Conservation (phyloP, 1,140 invertebrate species). For the Drepana arcuata region DNA sequence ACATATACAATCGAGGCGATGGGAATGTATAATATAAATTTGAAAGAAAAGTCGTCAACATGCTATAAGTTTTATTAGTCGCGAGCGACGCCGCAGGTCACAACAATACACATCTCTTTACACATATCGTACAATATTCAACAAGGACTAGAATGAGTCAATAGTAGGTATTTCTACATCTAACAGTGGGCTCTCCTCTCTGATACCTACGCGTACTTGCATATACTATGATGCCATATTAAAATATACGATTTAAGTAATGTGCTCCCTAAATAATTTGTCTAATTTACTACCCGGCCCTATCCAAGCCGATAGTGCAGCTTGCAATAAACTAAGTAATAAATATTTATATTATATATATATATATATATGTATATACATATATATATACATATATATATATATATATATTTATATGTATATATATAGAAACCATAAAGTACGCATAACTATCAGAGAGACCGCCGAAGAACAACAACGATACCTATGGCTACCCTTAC, state of each 20-base stretch:
- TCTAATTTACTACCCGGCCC: too few relatives aligned
- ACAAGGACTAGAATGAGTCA: slow-evolving; percentile 69
- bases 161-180: slow-evolving; percentile 58
- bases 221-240: background rate
- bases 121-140: slow-evolving; percentile 64
- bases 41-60: slow-evolving; percentile 34
- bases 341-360: too few relatives aligned
- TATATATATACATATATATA: too few relatives aligned
- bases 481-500: slow-evolving; percentile 53
- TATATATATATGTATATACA: too few relatives aligned
- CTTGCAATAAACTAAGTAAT: background rate
- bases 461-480: slow-evolving; percentile 56
- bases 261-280: too few relatives aligned
- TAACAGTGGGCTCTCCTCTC: slow-evolving; percentile 48
- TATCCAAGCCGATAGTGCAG: too few relatives aligned
- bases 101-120: slow-evolving; percentile 62
- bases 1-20: background rate
- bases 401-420: too few relatives aligned
- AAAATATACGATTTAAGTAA: too few relatives aligned
- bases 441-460: slow-evolving; percentile 23
- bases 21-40: too few relatives aligned
- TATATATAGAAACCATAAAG: background rate
- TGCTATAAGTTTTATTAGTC: slow-evolving; percentile 63
- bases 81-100: slow-evolving; percentile 40
- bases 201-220: slow-evolving; percentile 10